These are phyloP conservation scores for Harpalus rubripes DNA, from an alignment of 2,888 invertebrate genomes.

Conservation along the genomic window DNA sequence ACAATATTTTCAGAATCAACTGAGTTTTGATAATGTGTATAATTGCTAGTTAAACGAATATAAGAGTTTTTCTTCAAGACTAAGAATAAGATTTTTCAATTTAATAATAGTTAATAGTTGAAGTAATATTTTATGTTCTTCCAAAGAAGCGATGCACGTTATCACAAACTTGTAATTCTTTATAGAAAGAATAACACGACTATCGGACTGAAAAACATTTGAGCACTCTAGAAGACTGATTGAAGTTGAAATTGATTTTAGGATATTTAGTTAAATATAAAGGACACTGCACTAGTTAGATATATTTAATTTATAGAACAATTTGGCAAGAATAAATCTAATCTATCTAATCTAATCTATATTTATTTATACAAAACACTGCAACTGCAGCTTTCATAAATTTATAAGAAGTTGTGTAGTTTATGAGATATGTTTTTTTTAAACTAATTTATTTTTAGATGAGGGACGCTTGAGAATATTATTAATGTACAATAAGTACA, in stretches of 20 bases:
- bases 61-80: neutral
- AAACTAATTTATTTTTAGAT: neutral
- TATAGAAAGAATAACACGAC: neutral
- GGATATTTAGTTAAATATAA: too few species aligned
- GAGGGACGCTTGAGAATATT: neutral
- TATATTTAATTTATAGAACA: too few species aligned
- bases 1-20: conserved; percentile 1
- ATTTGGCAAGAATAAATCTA: too few species aligned
- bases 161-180: conserved; percentile 4
- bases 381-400: too few species aligned
- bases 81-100: neutral
- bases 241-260: neutral
- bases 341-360: too few species aligned
- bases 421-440: neutral
- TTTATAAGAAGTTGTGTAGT: neutral
- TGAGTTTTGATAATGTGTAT: neutral
- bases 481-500: neutral
- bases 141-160: neutral
- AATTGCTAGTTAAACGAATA: neutral
- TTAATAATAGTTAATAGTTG: too few species aligned
- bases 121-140: neutral
- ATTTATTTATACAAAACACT: too few species aligned
- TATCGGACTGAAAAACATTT: conserved; percentile 1
- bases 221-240: neutral
- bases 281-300: too few species aligned